phyloP scores from a whole-genome alignment of 2,888 invertebrate genomes.

The Himalopsyche tibetana region DNA sequence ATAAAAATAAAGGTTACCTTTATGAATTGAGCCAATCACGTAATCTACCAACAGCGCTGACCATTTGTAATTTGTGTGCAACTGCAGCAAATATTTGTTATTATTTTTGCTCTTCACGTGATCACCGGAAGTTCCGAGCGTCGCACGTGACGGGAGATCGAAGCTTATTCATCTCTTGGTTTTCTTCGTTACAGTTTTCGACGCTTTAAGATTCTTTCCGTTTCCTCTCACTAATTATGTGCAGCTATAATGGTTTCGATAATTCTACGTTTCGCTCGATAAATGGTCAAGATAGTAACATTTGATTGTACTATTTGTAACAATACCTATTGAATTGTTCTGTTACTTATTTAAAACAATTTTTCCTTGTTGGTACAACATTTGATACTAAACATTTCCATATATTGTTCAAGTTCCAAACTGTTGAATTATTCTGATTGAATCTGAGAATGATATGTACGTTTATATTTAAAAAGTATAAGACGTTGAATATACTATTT shows the following conservation, averaged over 20 bases:
- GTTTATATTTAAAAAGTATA: too few species aligned
- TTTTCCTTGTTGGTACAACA: too few species aligned
- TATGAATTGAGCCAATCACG: neutral
- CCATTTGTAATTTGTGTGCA: neutral
- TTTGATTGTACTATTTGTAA: too few species aligned
- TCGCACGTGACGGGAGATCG: conserved; percentile 1
- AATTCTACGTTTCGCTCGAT: neutral
- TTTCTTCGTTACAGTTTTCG: neutral
- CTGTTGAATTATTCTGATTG: too few species aligned
- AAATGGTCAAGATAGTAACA: neutral
- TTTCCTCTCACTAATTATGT: neutral
- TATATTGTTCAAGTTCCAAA: too few species aligned
- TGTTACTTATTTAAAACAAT: too few species aligned
- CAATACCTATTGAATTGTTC: too few species aligned
- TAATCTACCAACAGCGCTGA: neutral
- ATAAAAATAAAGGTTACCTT: too few species aligned
- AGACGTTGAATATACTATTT: too few species aligned
- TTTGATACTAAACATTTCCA: too few species aligned
- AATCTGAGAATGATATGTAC: too few species aligned
- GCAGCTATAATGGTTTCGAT: neutral
- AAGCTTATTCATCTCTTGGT: neutral
- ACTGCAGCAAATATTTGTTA: neutral
- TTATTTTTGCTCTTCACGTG: conserved; percentile 15
- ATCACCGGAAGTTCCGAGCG: conserved; percentile 14
- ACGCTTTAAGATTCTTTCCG: neutral